phyloP scores from a whole-genome alignment of 2,113 vertebrate genomes.

The Pithys albifrons region DNA sequence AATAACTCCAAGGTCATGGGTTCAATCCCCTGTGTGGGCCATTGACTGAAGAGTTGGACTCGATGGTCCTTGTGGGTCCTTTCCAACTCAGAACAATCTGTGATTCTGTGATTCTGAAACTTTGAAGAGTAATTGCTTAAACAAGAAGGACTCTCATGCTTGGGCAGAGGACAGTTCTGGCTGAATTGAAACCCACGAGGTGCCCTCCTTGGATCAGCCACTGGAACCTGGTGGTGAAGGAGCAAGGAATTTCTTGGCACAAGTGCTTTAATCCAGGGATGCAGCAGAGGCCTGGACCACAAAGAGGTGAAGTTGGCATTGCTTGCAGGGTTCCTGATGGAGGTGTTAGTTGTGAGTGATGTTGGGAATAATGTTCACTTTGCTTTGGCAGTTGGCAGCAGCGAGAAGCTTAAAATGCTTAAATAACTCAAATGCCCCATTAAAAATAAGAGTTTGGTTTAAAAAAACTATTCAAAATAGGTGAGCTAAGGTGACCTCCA shows the following conservation, averaged over 20 bases:
- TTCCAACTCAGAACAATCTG: too few relatives aligned
- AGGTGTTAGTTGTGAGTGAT: background rate
- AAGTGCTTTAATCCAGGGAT: background rate
- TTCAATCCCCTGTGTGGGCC: too few relatives aligned
- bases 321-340: background rate
- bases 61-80: too few relatives aligned
- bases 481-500: background rate
- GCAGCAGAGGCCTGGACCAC: background rate
- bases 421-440: background rate
- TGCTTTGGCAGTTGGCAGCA: background rate
- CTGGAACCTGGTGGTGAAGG: background rate
- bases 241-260: background rate
- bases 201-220: too few relatives aligned
- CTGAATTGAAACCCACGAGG: background rate
- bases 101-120: background rate
- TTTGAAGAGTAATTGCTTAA: background rate
- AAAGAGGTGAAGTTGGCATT: background rate
- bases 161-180: background rate
- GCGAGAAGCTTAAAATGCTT: background rate
- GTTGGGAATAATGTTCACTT: background rate
- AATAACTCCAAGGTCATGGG: too few relatives aligned
- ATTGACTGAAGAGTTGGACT: too few relatives aligned
- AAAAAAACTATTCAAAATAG: background rate
- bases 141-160: fast-evolving
- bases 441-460: background rate